Evolutionary conservation across 2,888 invertebrate species (phyloP).

Genomic region (Drosophila mimetica): DNA sequence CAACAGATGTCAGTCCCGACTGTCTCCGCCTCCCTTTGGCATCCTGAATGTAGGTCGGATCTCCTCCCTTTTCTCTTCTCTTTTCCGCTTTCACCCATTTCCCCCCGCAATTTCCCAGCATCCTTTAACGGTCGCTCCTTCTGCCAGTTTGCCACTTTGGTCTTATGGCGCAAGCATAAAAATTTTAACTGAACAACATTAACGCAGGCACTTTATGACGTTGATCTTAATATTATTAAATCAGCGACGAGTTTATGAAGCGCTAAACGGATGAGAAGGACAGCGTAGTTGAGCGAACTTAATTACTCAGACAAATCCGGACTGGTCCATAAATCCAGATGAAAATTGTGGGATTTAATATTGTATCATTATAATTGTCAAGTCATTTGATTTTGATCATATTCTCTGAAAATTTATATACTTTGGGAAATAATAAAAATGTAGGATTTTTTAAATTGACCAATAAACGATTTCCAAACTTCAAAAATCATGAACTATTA

Average conservation of each 20-base stretch:
- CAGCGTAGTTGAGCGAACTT: slow-evolving; percentile 12
- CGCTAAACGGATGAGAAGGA: slow-evolving; percentile 45
- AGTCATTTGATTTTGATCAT: no score
- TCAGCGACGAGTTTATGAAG: slow-evolving; percentile 67
- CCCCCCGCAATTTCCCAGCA: slow-evolving; percentile 12
- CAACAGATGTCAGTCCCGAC: slow-evolving; percentile 70
- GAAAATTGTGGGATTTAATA: neutral
- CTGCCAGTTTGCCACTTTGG: slow-evolving; percentile 60
- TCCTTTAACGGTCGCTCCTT: slow-evolving; percentile 50
- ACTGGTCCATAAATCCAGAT: neutral
- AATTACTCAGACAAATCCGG: slow-evolving; percentile 11
- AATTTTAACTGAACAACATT: slow-evolving; percentile 74
- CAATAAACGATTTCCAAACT: no score
- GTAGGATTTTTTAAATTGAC: no score
- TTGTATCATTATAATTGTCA: neutral
- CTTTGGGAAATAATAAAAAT: no score
- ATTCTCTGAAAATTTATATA: no score
- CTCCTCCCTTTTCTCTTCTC: slow-evolving; percentile 12
- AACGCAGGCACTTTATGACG: slow-evolving; percentile 74
- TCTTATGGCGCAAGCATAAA: slow-evolving; percentile 71
- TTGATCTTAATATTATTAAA: slow-evolving; percentile 76
- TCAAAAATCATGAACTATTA: no score
- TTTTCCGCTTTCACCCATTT: slow-evolving; percentile 4
- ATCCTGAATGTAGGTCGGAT: slow-evolving; percentile 35
- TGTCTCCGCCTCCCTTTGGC: slow-evolving; percentile 47